These are phyloP conservation scores for Scaptomyza polygonia DNA, from an alignment of 2,888 invertebrate species.

Conservation along the genomic window DNA sequence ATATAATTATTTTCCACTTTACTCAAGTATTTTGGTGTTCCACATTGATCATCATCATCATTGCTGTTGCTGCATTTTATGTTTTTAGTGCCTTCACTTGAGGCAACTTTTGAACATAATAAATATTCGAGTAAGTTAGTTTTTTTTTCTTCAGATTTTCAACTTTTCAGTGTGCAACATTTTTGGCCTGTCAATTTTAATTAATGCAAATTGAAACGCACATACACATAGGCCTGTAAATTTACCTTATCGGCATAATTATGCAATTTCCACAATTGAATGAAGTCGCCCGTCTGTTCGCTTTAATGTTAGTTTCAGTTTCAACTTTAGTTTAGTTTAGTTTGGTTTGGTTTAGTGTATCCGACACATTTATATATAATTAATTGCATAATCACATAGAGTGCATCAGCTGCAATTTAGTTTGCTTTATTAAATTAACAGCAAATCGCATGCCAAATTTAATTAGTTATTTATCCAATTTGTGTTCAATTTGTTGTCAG, in stretches of 20 bases:
- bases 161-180: slow-evolving; percentile 38
- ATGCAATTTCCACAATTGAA: slow-evolving; percentile 65
- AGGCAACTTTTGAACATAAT: slow-evolving; percentile 43
- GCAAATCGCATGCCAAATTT: slow-evolving; percentile 31
- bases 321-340: too few species aligned
- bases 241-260: slow-evolving; percentile 72
- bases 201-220: slow-evolving; percentile 62
- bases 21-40: slow-evolving; percentile 3
- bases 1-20: slow-evolving; percentile 57
- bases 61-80: slow-evolving; percentile 27
- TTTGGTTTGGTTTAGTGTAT: neutral
- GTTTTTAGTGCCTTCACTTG: slow-evolving; percentile 42
- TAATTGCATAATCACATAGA: slow-evolving; percentile 38
- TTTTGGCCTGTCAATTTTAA: slow-evolving; percentile 62
- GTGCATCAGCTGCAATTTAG: slow-evolving; percentile 11
- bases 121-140: slow-evolving; percentile 22
- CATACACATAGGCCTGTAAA: slow-evolving; percentile 33
- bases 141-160: slow-evolving; percentile 13
- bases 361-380: neutral
- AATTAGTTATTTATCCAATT: slow-evolving; percentile 26
- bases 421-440: slow-evolving; percentile 23
- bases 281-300: slow-evolving; percentile 47
- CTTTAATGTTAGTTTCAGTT: slow-evolving; percentile 39
- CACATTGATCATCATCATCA: slow-evolving; percentile 46
- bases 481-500: slow-evolving; percentile 5